A percentile compares a stretch with the other conserved stretches of the same genome.
These are phyloP conservation scores for Sebastes dallii DNA, from an alignment of 2,797 vertebrate genomes.

Conservation along the genomic window DNA sequence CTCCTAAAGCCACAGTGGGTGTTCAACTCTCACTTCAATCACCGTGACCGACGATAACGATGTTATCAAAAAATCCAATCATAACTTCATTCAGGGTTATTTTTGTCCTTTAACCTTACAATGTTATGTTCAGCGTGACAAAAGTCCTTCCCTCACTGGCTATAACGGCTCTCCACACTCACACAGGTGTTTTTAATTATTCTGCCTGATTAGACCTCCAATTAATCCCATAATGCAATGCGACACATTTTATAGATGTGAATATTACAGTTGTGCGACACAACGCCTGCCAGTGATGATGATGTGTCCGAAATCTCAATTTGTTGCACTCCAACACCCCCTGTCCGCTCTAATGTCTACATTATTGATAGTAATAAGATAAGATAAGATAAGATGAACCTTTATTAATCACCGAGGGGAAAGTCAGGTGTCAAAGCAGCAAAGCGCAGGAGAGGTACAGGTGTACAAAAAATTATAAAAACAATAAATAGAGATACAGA, in stretches of 20 bases:
- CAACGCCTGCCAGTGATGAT: neutral
- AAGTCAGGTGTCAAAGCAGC: too few relatives aligned
- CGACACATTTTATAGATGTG: too few relatives aligned
- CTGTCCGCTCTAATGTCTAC: neutral
- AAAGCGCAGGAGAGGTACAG: too few relatives aligned
- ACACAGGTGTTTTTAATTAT: neutral
- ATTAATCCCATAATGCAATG: neutral
- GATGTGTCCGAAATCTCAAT: neutral
- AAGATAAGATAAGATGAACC: too few relatives aligned
- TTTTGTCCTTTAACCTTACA: too few relatives aligned
- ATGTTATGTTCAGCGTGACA: too few relatives aligned
- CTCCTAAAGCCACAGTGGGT: neutral
- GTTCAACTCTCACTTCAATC: neutral
- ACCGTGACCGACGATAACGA: neutral
- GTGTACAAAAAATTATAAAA: too few relatives aligned
- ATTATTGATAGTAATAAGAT: too few relatives aligned
- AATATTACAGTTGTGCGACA: neutral
- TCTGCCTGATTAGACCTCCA: too few relatives aligned
- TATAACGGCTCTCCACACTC: neutral
- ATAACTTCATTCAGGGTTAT: neutral
- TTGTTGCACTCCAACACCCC: neutral
- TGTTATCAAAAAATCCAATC: neutral
- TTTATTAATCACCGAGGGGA: too few relatives aligned
- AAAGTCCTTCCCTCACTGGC: too few relatives aligned
- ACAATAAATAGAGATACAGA: too few relatives aligned